Evolutionary conservation across 2,888 invertebrate genomes (phyloP), one percentile per base, ranked within the genome.

Genomic region (Cataglyphis rosenhaueri): DNA sequence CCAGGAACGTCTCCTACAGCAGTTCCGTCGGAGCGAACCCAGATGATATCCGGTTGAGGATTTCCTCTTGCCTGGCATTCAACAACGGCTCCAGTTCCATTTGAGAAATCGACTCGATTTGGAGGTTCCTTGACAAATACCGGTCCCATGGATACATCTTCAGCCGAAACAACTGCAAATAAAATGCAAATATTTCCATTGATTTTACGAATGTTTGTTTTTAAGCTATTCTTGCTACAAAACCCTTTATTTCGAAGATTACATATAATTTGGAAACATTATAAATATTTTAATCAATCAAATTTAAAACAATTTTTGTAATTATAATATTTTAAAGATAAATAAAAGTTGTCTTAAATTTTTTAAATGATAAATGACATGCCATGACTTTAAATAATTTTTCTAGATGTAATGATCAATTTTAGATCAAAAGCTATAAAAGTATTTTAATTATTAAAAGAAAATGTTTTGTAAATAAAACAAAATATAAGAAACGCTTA

Each of bases 1-100:
- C 97, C 98, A 88, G 98, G 98, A 48, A 98, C 98, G 94, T 98
- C 98, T 84, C 98, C 98, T 84, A 99, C 98, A 85, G 98, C 98
- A 83, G 97, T 97, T 83, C 98, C 98, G 95, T 98, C 98, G 89
- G 97, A 97, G 91, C 98, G 97, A 75, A 98, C 97, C 99, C 99
- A 99, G 93, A 98, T 98, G 89, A 99, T 97, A 94, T 98, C 97
- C 79, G 98, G 98, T 89, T 97, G 96, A 32, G 99, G 99, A 91
- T 97, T 97, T 88, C 98, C 99, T 92, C 97, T 96, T 18, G 98
- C 98, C 89, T 98, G 97, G 94, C 99, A 99, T 95, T 98, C 98
- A 85, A 99, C 98, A 91, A 97, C 97, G 85, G 98, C 97, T 92
- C 98, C 98, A 83, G 98, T 98, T 89, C 98, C 98, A 95, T 99